phyloP scores from a whole-genome alignment of 2,797 vertebrate genomes.

The Sebastes flavidus region DNA sequence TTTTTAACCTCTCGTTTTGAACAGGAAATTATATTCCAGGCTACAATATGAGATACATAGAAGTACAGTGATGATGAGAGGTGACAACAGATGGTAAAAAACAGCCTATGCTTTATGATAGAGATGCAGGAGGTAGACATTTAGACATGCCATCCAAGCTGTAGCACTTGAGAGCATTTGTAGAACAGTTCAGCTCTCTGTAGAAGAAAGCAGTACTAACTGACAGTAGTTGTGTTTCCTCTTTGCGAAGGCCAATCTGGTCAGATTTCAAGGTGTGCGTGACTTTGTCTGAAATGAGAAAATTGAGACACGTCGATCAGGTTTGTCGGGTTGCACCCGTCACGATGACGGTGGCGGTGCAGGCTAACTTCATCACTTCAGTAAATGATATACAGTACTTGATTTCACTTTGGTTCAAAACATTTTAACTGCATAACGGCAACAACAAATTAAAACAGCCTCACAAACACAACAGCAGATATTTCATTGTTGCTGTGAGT shows the following conservation, averaged over 20 bases:
- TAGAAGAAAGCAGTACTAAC: not conserved
- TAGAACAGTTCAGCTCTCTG: not conserved
- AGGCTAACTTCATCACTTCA: not conserved
- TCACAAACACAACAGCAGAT: not conserved
- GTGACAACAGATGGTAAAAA: constrained; percentile 29
- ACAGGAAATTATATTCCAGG: constrained; percentile 33
- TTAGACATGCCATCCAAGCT: not conserved
- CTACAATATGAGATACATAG: not conserved
- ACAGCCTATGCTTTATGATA: constrained; percentile 8
- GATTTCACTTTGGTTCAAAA: constrained; percentile 15
- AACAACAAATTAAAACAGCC: constrained; percentile 2
- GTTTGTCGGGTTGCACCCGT: constrained; percentile 13
- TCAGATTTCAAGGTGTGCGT: constrained; percentile 16
- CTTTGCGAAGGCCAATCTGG: not conserved
- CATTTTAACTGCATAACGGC: not conserved
- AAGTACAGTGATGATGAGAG: constrained; percentile 7
- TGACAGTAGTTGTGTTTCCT: not conserved
- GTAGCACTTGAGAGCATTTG: not conserved
- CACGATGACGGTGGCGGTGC: not conserved
- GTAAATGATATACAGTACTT: not conserved
- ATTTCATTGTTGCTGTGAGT: not conserved
- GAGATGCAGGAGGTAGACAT: constrained; percentile 12
- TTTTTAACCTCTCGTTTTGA: constrained; percentile 56
- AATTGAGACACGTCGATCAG: not conserved
- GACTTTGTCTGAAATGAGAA: constrained; percentile 28